phyloP scores from a whole-genome alignment of 2,113 vertebrate species.

The Lipophrys pholis region DNA sequence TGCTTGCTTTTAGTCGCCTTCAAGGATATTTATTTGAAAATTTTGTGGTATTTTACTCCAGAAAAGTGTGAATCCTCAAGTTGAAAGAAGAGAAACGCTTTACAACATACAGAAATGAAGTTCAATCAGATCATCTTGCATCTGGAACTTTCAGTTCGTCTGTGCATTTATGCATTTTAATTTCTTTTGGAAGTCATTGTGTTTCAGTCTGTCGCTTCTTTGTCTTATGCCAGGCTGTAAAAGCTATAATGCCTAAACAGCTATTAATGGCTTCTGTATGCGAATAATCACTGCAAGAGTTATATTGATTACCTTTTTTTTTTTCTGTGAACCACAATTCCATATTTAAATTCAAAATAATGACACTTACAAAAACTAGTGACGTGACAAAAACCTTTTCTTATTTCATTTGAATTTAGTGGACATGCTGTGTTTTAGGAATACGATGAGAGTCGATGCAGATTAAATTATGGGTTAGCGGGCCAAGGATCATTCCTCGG shows the following conservation, averaged over 20 bases:
- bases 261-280: background rate
- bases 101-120: background rate
- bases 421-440: too few species aligned
- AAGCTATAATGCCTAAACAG: background rate
- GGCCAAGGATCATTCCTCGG: too few species aligned
- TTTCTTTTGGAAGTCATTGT: too few species aligned
- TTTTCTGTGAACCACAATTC: background rate
- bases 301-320: background rate
- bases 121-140: background rate
- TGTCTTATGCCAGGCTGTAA: background rate
- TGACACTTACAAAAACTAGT: too few species aligned
- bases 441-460: too few species aligned
- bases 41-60: slow-evolving; percentile 10
- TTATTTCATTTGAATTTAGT: too few species aligned
- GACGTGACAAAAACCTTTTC: too few species aligned
- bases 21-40: background rate
- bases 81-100: background rate
- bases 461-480: too few species aligned
- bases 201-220: background rate
- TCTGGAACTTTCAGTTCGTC: background rate
- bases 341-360: too few species aligned
- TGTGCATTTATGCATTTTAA: too few species aligned
- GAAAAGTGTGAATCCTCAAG: background rate
- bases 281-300: background rate
- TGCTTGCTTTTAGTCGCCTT: slow-evolving; percentile 41